Conservation (phyloP, 2,888 invertebrate genomes). For the Acronicta psi region DNA sequence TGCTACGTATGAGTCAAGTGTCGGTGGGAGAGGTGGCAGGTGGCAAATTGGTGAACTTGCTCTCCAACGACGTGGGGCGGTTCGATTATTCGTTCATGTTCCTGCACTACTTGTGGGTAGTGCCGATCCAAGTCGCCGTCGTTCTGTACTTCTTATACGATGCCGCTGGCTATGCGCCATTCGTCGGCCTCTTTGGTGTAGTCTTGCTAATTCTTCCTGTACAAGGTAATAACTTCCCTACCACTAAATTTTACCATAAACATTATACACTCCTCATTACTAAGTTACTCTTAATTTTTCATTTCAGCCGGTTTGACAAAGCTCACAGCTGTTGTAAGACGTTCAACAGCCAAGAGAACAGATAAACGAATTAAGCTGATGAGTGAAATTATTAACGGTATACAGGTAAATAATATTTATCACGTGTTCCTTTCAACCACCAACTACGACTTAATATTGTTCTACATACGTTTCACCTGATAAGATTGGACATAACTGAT, state of each 20-base stretch:
- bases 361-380: conserved; percentile 95
- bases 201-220: conserved; percentile 89
- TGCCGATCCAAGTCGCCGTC: conserved; percentile 92
- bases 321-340: conserved; percentile 72
- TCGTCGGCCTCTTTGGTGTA: conserved; percentile 81
- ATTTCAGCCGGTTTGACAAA: conserved; percentile 77
- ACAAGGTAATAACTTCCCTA: conserved; percentile 70
- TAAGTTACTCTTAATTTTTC: neutral
- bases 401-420: conserved; percentile 89
- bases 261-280: neutral
- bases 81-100: conserved; percentile 93
- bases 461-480: neutral
- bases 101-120: conserved; percentile 94
- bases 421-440: neutral
- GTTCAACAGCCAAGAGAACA: conserved; percentile 92
- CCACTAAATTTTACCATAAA: neutral
- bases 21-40: conserved; percentile 91
- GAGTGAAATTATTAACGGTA: conserved; percentile 96
- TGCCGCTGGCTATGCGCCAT: conserved; percentile 77
- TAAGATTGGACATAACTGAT: conserved; percentile 1
- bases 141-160: conserved; percentile 78
- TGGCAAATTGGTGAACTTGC: conserved; percentile 94
- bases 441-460: neutral
- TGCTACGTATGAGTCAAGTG: conserved; percentile 92
- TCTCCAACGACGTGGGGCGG: conserved; percentile 95